Percentiles rank a stretch among this genome's conserved stretches.
These are phyloP conservation scores for Anguilla pacifica DNA, from an alignment of 2,797 vertebrate genomes.

Conservation along the genomic window DNA sequence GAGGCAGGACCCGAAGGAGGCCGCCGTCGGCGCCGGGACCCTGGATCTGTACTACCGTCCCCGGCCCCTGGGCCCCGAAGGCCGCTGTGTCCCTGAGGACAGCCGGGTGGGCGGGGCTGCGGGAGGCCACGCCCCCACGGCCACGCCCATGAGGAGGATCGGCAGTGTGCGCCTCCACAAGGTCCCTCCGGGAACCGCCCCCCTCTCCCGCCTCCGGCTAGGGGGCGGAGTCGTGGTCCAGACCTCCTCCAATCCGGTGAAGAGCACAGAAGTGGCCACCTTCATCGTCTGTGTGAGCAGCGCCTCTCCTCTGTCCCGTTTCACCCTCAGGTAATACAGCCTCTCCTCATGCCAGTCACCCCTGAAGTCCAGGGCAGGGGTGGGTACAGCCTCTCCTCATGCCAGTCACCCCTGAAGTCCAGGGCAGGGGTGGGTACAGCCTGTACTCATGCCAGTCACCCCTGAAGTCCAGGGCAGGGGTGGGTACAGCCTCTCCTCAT, in stretches of 20 bases:
- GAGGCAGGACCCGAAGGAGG: conserved; percentile 72
- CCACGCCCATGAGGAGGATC: conserved; percentile 81
- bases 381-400: too few relatives aligned
- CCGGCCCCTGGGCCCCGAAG: conserved; percentile 60
- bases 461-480: too few relatives aligned
- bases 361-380: too few relatives aligned
- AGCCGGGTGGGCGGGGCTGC: conserved; percentile 55
- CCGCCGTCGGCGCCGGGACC: conserved; percentile 46
- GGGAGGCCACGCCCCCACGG: conserved; percentile 59
- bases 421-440: too few relatives aligned
- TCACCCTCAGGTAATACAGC: conserved; percentile 85
- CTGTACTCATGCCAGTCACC: not conserved
- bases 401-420: too few relatives aligned
- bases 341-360: too few relatives aligned
- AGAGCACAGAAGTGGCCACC: conserved; percentile 79
- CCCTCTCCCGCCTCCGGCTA: conserved; percentile 80
- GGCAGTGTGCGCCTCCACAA: conserved; percentile 84
- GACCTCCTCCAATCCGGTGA: conserved; percentile 78
- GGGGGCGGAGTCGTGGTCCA: conserved; percentile 82
- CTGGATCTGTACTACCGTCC: conserved; percentile 88
- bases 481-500: conserved; percentile 31
- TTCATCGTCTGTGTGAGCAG: conserved; percentile 84
- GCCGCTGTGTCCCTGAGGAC: conserved; percentile 77
- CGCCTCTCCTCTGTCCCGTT: conserved; percentile 77
- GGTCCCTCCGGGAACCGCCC: conserved; percentile 68